phyloP scores from a whole-genome alignment of 2,888 invertebrate genomes.

The Euzetes globulus region DNA sequence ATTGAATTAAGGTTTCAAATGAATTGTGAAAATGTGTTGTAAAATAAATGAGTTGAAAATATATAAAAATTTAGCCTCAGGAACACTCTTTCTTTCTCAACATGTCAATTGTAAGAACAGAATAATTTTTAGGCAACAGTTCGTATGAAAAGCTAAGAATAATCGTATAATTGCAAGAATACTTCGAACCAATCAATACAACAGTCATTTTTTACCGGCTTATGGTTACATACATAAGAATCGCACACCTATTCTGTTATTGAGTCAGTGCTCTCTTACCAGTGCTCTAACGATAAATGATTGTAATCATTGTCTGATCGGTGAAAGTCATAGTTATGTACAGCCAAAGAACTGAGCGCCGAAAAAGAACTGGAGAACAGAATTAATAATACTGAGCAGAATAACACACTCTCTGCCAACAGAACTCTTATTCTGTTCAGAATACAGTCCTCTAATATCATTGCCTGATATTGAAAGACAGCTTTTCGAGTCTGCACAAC shows the following conservation, averaged over 20 bases:
- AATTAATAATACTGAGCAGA: neutral
- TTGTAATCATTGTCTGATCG: neutral
- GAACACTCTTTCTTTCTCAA: too few species aligned
- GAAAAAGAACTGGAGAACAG: neutral
- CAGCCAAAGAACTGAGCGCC: neutral
- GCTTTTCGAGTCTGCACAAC: too few species aligned
- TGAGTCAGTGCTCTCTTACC: neutral
- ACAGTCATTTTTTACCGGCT: neutral
- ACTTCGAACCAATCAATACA: neutral
- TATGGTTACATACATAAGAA: neutral
- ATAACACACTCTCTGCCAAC: neutral
- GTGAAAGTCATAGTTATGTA: neutral
- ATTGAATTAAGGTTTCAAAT: slow-evolving; percentile 1
- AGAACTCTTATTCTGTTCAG: neutral
- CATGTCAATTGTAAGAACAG: neutral
- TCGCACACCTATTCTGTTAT: neutral
- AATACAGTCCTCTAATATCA: neutral
- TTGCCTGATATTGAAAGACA: neutral
- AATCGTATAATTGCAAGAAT: neutral
- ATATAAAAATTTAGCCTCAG: neutral
- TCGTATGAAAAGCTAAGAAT: neutral
- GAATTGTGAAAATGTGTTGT: neutral
- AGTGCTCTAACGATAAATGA: neutral
- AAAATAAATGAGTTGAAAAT: neutral
- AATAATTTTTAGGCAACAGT: neutral